These are phyloP conservation scores for Turnix velox DNA, from an alignment of 2,113 vertebrate genomes.

Conservation along the genomic window DNA sequence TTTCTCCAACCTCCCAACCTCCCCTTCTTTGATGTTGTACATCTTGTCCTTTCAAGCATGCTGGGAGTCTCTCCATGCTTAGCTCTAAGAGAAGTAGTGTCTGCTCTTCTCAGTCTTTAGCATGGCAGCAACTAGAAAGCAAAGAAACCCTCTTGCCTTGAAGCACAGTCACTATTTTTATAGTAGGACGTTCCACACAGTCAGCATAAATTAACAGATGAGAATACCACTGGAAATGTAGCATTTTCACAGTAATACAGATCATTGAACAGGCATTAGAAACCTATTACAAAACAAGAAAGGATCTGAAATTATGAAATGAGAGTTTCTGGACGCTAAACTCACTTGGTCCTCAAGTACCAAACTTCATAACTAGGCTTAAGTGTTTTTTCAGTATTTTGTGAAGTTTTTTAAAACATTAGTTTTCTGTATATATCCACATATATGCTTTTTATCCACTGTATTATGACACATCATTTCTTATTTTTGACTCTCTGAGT, in stretches of 20 bases:
- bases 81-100: background rate
- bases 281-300: background rate
- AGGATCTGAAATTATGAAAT: background rate
- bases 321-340: background rate
- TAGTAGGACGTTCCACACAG: background rate
- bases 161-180: background rate
- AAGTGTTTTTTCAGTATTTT: background rate
- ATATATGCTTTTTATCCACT: background rate
- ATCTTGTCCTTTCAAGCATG: background rate
- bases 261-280: background rate
- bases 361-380: background rate
- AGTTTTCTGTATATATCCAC: background rate
- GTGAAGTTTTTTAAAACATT: background rate
- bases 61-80: background rate
- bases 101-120: background rate
- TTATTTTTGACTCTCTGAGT: background rate
- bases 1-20: background rate
- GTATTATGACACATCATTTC: background rate
- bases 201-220: rapidly evolving
- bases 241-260: background rate
- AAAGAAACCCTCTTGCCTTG: background rate
- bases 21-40: background rate
- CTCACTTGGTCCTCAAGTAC: background rate
- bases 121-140: background rate
- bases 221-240: background rate